Percentiles rank a stretch among this genome's conserved stretches.
These are phyloP conservation scores for Globodera rostochiensis DNA, from an alignment of 1,140 invertebrate genomes.

Conservation along the genomic window DNA sequence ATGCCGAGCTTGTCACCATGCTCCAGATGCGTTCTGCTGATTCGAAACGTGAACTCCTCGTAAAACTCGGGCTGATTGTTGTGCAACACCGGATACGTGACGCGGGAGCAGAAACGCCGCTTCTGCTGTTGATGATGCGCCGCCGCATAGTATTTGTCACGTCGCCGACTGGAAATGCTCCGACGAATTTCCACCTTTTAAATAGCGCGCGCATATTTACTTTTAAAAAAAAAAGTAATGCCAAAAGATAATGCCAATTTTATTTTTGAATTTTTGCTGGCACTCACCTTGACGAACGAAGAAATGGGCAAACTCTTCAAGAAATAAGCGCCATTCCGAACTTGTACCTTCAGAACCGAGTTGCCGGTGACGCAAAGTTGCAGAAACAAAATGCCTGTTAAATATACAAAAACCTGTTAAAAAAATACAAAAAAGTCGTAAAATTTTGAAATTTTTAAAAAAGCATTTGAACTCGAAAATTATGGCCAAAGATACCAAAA, in stretches of 20 bases:
- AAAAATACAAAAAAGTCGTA: background rate
- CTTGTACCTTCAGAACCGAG: conserved; percentile 22
- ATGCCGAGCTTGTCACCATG: conserved; percentile 37
- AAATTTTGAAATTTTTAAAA: no score
- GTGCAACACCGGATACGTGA: conserved; percentile 20
- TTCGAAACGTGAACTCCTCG: conserved; percentile 32
- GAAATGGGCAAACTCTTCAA: conserved; percentile 30
- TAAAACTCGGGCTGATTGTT: conserved; percentile 39
- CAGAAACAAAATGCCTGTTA: conserved; percentile 38
- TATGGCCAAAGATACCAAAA: no score
- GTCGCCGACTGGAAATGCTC: conserved; percentile 28
- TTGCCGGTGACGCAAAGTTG: conserved; percentile 24
- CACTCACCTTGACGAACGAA: conserved; percentile 30
- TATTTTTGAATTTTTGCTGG: background rate
- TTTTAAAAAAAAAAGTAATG: no score
- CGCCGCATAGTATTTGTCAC: conserved; percentile 40
- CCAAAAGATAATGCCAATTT: no score
- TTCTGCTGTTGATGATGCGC: conserved; percentile 8
- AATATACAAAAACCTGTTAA: background rate
- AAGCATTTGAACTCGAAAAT: no score
- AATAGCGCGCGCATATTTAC: background rate
- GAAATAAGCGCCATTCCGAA: conserved; percentile 41
- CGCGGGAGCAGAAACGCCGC: background rate
- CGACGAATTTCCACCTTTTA: conserved; percentile 31
- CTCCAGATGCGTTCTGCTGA: conserved; percentile 25